These are phyloP conservation scores for Chaetoderma sp. DNA, from an alignment of 2,888 invertebrate species.

Conservation along the genomic window DNA sequence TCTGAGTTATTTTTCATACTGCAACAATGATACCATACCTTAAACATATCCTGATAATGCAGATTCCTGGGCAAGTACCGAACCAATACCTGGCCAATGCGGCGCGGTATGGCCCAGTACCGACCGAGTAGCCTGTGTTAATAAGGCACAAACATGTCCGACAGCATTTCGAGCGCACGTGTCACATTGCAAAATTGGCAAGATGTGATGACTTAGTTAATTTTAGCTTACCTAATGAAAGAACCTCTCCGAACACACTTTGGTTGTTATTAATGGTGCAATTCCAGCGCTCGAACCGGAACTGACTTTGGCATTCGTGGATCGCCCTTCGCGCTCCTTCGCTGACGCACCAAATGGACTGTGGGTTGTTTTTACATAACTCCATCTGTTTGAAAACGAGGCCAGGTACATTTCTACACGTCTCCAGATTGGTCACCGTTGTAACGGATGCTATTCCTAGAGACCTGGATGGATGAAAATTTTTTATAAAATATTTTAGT, in stretches of 20 bases:
- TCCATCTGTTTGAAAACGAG: constrained; percentile 67
- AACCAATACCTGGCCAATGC: too few species aligned
- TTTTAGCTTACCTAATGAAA: constrained; percentile 71
- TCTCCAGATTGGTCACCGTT: constrained; percentile 40
- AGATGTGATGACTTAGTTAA: too few species aligned
- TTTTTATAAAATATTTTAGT: too few species aligned
- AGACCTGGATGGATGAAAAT: constrained; percentile 44
- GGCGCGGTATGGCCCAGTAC: too few species aligned
- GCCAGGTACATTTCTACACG: constrained; percentile 54
- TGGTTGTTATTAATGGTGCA: constrained; percentile 69
- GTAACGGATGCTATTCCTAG: constrained; percentile 53
- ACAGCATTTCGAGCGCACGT: too few species aligned
- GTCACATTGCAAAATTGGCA: too few species aligned
- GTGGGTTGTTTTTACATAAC: constrained; percentile 72
- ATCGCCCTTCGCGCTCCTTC: constrained; percentile 73
- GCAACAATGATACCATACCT: too few species aligned
- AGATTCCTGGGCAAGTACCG: too few species aligned
- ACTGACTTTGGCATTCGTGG: constrained; percentile 74
- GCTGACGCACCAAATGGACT: constrained; percentile 72
- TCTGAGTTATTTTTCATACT: too few species aligned
- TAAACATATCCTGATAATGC: too few species aligned
- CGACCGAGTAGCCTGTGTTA: too few species aligned
- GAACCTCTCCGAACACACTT: constrained; percentile 72
- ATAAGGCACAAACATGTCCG: too few species aligned
- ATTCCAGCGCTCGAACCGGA: constrained; percentile 74